Percentiles rank a stretch among this genome's conserved stretches.
Evolutionary conservation across 1,140 invertebrate genomes (phyloP).

Genomic region (Drosophila funebris): DNA sequence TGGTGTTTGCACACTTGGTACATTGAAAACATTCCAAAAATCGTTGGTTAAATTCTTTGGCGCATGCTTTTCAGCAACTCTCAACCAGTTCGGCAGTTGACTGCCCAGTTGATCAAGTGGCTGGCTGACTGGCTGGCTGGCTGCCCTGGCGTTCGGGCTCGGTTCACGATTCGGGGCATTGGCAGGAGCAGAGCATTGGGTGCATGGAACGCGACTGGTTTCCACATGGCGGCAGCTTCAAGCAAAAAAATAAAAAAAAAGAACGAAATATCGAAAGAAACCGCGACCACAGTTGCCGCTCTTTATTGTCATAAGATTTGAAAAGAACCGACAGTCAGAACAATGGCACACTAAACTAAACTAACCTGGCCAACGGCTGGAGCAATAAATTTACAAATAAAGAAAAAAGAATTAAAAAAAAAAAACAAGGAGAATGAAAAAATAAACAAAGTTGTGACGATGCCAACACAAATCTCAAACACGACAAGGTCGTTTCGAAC

Average conservation of each 20-base stretch:
- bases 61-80: conserved; percentile 68
- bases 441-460: conserved; percentile 46
- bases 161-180: conserved; percentile 44
- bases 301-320: conserved; percentile 74
- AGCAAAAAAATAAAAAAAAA: conserved; percentile 29
- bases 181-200: conserved; percentile 45
- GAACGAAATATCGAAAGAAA: conserved; percentile 34
- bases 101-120: conserved; percentile 60
- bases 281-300: conserved; percentile 46
- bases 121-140: conserved; percentile 15
- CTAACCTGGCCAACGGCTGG: conserved; percentile 39
- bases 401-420: neutral
- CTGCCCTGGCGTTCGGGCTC: conserved; percentile 14
- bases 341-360: conserved; percentile 78
- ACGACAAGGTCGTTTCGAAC: conserved; percentile 65
- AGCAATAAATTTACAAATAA: conserved; percentile 65
- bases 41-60: conserved; percentile 75
- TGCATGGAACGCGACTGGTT: conserved; percentile 50
- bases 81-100: conserved; percentile 71
- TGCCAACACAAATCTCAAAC: conserved; percentile 37
- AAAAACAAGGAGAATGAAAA: neutral
- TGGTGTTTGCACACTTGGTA: conserved; percentile 66
- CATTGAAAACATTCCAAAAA: conserved; percentile 78
- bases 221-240: conserved; percentile 57
- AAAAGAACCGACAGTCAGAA: conserved; percentile 60